These are phyloP conservation scores for Melipona quadrifasciata DNA, from an alignment of 1,140 invertebrate genomes.

Conservation along the genomic window DNA sequence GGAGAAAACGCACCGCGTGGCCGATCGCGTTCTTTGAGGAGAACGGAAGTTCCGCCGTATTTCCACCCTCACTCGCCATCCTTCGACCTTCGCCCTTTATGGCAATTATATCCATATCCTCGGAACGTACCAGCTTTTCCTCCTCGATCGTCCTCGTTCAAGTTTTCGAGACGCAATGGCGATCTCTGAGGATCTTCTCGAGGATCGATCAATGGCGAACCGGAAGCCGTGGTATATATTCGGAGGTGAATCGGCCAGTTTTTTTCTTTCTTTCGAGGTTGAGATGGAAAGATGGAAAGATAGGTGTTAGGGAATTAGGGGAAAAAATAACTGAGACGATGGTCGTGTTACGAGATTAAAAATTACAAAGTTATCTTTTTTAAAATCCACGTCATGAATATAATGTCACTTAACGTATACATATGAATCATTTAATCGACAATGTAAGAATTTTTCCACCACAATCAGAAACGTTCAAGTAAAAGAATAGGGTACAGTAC, in stretches of 20 bases:
- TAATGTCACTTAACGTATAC: no score
- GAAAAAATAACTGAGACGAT: not conserved
- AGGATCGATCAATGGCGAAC: conserved; percentile 23
- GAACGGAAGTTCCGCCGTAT: conserved; percentile 43
- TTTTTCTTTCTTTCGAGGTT: not conserved
- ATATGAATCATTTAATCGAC: no score
- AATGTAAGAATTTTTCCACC: no score
- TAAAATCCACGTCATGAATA: no score
- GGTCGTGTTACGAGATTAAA: no score
- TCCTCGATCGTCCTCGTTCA: not conserved
- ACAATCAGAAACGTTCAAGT: no score
- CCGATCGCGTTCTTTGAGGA: conserved; percentile 1
- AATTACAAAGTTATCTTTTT: no score
- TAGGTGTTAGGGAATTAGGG: not conserved
- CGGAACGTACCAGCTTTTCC: conserved; percentile 8
- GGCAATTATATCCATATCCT: conserved; percentile 54
- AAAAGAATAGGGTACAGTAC: no score
- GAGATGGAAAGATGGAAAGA: not conserved
- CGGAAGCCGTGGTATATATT: not conserved
- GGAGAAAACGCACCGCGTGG: conserved; percentile 21
- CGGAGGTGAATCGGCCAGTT: not conserved
- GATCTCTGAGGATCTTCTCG: not conserved
- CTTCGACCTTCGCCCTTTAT: not conserved
- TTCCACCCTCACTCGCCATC: not conserved
- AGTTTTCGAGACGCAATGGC: not conserved